Evolutionary conservation across 2,888 invertebrate genomes (phyloP), one percentile per base, ranked within the genome.

Genomic region (Xylota sylvarum): DNA sequence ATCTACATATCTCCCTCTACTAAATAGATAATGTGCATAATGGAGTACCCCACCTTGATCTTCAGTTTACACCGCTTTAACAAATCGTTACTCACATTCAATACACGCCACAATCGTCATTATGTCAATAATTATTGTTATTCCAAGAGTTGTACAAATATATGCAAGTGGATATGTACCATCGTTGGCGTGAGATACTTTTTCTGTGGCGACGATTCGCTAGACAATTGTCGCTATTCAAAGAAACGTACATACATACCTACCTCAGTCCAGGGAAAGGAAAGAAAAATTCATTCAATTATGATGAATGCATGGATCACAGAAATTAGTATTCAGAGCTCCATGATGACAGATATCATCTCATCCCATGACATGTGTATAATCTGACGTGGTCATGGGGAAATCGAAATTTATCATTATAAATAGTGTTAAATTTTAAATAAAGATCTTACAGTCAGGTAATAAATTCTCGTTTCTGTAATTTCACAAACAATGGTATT

Each of bases 371-470:
- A 82, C 86, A 82, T 86, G 60, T 82, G 69, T 86, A 78, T 78
- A 73, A 82, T 81, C 81, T 73, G 77, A 46, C 64, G 17, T 73
- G 82, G 86, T 81, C 77, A 85, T 62, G 72, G 82, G 72, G 62
- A 86, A 86, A 86, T 78, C 76, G 77, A 77, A 82, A 86, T 86
- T 82, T 86, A 86, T 82, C 86, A 81, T 82, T 78, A 82, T 67
- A 86, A 86, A 86, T 82, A 82, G 86, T 86, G 86, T 86, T 86
- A 86, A 86, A 62, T 82, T 82, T 78, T 73, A 78, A 86, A 86
- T 86, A 86, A 86, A 86, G 86, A 86, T 69, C 81, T 82, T 72
- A 67, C 73, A 73, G 80, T 48, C 64, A 77, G 82, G 86, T 82
- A 77, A 86, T 82, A 86, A 82, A 86, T 86, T 81, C 19, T 69